Conservation (phyloP, 2,888 invertebrate species). For the Poecilobothrus nobilitatus region DNA sequence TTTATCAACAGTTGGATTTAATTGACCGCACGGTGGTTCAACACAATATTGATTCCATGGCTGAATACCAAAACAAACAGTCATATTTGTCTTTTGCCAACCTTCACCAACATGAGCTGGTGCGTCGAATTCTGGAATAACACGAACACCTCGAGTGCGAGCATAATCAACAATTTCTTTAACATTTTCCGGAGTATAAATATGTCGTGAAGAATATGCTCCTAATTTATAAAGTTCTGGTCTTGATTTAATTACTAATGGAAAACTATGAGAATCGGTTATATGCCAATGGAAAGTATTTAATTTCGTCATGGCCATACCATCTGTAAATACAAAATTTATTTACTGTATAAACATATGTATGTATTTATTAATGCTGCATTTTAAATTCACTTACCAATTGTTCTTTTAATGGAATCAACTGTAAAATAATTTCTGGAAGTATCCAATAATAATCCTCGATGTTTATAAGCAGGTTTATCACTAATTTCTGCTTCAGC, state of each 20-base stretch:
- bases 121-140: slow-evolving; percentile 86
- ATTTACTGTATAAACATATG: too few relatives aligned
- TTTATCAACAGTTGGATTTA: slow-evolving; percentile 63
- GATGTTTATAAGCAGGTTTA: slow-evolving; percentile 74
- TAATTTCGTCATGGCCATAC: slow-evolving; percentile 81
- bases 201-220: slow-evolving; percentile 65
- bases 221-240: slow-evolving; percentile 68
- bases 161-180: slow-evolving; percentile 58
- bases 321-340: slow-evolving; percentile 49
- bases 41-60: slow-evolving; percentile 66
- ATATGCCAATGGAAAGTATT: slow-evolving; percentile 95
- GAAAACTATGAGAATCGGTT: slow-evolving; percentile 90
- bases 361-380: neutral
- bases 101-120: slow-evolving; percentile 85
- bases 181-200: slow-evolving; percentile 52
- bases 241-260: slow-evolving; percentile 66
- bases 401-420: slow-evolving; percentile 60
- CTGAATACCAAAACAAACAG: slow-evolving; percentile 63
- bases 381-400: slow-evolving; percentile 46
- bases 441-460: slow-evolving; percentile 85
- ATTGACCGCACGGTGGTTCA: slow-evolving; percentile 78
- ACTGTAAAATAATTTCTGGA: slow-evolving; percentile 76
- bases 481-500: slow-evolving; percentile 59
- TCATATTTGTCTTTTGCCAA: slow-evolving; percentile 64
- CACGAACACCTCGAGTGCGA: slow-evolving; percentile 66